These are phyloP conservation scores for Andrena haemorrhoa DNA, from an alignment of 2,888 invertebrate species.

Conservation along the genomic window DNA sequence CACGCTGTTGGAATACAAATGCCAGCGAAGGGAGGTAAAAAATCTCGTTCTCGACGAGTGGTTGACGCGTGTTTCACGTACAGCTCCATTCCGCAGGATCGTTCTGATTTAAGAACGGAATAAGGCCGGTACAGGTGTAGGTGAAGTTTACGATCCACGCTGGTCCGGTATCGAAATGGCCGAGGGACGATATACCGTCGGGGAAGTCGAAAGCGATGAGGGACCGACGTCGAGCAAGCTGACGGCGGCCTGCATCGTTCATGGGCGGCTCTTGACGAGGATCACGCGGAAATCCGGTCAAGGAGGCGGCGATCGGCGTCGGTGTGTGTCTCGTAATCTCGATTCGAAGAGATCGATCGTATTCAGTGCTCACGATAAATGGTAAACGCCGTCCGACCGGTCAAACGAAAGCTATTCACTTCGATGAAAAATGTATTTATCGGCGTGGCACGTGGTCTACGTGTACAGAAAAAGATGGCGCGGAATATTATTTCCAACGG, in stretches of 20 bases:
- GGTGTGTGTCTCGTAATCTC: slow-evolving; percentile 31
- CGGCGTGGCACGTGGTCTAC: background rate
- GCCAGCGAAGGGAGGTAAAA: background rate
- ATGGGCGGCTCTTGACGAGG: slow-evolving; percentile 3
- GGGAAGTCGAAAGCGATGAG: background rate
- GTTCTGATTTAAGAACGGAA: background rate
- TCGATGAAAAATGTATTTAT: background rate
- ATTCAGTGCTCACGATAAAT: slow-evolving; percentile 22
- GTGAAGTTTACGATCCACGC: background rate
- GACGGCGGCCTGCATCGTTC: slow-evolving; percentile 6
- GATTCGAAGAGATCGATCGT: slow-evolving; percentile 37
- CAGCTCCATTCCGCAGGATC: background rate
- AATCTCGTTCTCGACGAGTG: background rate
- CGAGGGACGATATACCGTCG: background rate
- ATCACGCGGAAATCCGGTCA: slow-evolving; percentile 48
- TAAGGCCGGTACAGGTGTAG: background rate
- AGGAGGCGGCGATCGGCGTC: slow-evolving; percentile 44
- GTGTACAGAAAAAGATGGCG: too few relatives aligned
- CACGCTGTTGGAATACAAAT: slow-evolving; percentile 4
- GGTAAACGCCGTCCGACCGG: slow-evolving; percentile 12
- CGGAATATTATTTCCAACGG: too few relatives aligned
- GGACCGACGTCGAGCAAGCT: background rate
- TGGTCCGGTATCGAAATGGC: background rate
- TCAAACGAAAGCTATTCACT: slow-evolving; percentile 5
- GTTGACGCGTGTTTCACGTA: slow-evolving; percentile 11